These are phyloP conservation scores for Octonoba sinensis DNA, from an alignment of 2,888 invertebrate species.

Conservation along the genomic window DNA sequence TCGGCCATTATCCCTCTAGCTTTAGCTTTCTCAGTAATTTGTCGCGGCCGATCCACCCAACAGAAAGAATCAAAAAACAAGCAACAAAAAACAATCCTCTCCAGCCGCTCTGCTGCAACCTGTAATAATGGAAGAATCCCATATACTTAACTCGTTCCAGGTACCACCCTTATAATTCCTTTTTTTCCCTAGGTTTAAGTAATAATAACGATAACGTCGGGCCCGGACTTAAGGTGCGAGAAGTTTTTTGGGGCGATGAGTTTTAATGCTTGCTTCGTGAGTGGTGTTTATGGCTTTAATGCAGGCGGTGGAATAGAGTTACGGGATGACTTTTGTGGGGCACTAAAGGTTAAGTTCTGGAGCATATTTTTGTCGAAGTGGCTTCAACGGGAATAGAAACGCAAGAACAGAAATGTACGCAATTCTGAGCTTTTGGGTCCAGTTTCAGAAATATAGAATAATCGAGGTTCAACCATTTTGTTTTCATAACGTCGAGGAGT, in stretches of 20 bases:
- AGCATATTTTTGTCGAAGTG: not conserved
- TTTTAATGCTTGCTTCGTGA: not conserved
- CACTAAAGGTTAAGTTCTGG: too few relatives aligned
- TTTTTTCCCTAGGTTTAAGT: conserved; percentile 21
- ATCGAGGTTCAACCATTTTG: too few relatives aligned
- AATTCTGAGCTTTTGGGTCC: too few relatives aligned
- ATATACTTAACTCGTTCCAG: conserved; percentile 58
- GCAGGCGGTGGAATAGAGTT: too few relatives aligned
- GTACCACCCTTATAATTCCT: conserved; percentile 52
- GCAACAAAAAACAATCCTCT: conserved; percentile 9
- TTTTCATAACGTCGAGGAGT: not conserved
- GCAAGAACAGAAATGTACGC: too few relatives aligned
- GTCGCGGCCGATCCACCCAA: conserved; percentile 44
- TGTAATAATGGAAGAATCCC: conserved; percentile 54
- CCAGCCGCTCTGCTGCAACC: conserved; percentile 22
- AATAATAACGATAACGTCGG: conserved; percentile 37
- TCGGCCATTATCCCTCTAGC: conserved; percentile 11
- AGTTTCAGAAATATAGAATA: too few relatives aligned
- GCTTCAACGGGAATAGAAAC: not conserved
- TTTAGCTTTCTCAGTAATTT: conserved; percentile 39
- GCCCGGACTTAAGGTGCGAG: conserved; percentile 15
- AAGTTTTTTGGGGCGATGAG: conserved; percentile 18
- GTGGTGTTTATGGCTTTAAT: too few relatives aligned
- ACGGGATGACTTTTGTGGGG: too few relatives aligned
- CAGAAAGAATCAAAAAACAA: not conserved